Evolutionary conservation across 2,888 invertebrate genomes (phyloP), one percentile per base, ranked within the genome.

Genomic region (Ormyrus rosae): DNA sequence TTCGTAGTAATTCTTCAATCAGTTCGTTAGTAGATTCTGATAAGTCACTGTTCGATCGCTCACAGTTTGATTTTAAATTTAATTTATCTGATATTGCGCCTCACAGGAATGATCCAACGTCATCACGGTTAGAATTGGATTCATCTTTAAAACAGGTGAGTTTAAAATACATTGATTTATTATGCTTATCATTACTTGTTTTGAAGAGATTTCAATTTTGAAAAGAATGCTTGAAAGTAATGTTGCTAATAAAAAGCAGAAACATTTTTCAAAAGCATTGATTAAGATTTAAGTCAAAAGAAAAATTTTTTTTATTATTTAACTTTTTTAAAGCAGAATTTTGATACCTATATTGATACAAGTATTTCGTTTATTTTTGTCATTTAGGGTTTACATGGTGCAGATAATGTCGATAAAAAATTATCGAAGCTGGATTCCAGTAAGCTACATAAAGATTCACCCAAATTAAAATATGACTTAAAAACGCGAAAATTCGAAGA

Each of bases 1-100:
- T 92, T 70, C 89, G 91, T 69, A 91, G 91, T 82, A 91, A 91
- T 81, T 91, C 91, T 56, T 90, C 90, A 11, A 88, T 90, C 85
- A 91, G 90, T 82, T 91, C 90, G 5, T 82, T 90, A 9, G 85
- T 91, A 0, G 90, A 91, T 80, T 91, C 90, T 0, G 90, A 91
- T 80, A 90, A 90, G 80, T 90, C 90, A 6, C 90, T 89, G 48
- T 83, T 90, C 0, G 90, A 90, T 80, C 86, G 86, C 13, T 89
- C 89, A 46, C 88, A 88, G 19, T 77, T 87, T 0, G 89, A 89
- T 34, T 55, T 80, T 5, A 87, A 87, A 11, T 19, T 86, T 51
- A 85, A 86, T 48, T 72, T 84, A 67, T 86, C 87, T 2, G 88
- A 89, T 55, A 85, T 76, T 55, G 84, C 85, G 56, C 78, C 85